Conservation (phyloP, 2,113 vertebrate species). For the Hippocampus zosterae region DNA sequence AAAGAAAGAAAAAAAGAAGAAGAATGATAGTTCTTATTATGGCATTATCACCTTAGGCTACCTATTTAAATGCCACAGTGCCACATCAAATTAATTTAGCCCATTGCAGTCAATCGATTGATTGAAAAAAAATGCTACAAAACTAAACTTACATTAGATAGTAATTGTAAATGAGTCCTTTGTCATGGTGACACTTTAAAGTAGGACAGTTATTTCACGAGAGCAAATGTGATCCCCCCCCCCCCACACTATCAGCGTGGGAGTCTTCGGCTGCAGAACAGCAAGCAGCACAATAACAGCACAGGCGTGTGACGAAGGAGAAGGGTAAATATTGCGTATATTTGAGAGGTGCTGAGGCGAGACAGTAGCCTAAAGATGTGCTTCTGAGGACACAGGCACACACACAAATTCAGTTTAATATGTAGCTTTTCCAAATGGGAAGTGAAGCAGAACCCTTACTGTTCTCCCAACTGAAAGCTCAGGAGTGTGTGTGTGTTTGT, state of each 20-base stretch:
- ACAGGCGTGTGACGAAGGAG: slow-evolving; percentile 41
- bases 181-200: slow-evolving; percentile 7
- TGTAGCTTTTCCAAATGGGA: slow-evolving; percentile 65
- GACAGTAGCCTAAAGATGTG: slow-evolving; percentile 58
- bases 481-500: slow-evolving; percentile 17
- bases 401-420: slow-evolving; percentile 68
- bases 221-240: background rate
- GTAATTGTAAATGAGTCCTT: background rate
- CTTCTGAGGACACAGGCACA: slow-evolving; percentile 35
- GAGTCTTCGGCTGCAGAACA: slow-evolving; percentile 22
- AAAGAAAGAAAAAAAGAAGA: background rate
- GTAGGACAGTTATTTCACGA: background rate
- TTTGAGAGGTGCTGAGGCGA: slow-evolving; percentile 55
- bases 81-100: background rate
- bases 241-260: slow-evolving; percentile 20
- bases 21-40: background rate
- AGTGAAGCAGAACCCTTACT: slow-evolving; percentile 64
- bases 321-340: slow-evolving; percentile 61
- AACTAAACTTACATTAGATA: background rate
- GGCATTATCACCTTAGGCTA: background rate
- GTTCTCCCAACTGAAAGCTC: slow-evolving; percentile 46
- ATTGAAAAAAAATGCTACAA: background rate
- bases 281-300: slow-evolving; percentile 48
- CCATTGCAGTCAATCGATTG: background rate
- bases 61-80: background rate